Base-by-base conservation (phyloP, 2,113 vertebrate species). In the Nipponia nippon region DNA sequence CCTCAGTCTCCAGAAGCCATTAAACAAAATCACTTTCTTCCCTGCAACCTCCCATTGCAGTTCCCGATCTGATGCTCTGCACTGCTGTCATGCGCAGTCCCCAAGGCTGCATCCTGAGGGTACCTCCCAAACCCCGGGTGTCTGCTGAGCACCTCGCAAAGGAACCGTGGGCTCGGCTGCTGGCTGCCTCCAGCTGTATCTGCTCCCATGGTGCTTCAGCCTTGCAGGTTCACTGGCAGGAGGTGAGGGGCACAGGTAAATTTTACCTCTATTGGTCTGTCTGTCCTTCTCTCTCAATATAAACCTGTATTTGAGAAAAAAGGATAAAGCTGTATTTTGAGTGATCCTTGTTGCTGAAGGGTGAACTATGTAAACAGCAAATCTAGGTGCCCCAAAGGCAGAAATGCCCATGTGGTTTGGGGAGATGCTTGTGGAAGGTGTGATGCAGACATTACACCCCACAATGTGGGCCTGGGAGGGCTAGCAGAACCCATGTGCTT, bases 11-110 rank as follows among this genome's bases (percentile, higher is more conserved):
- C 58, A 95, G 66, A 85, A 94, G 81, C 66, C 38, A 55, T 90
- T 95, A 95, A 77, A 82, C 66, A 85, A 58, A 97, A 94, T 83
- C 65, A n/a, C 40, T 89, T 82, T 85, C 69, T 95, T 89, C 42
- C 46, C 82, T 77, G 19, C 0, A 0, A 91, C 53, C 58, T 93
- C 67, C 67, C 50, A 22, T 66, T 77, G 42, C 81, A 42, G 36
- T 47, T 91, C 46, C 58, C 42, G 50, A 77, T 73, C 91, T 34
- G 79, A 85, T 49, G 75, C 36, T 78, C 75, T 40, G 58, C 44
- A 32, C 32, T 77, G 82, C 50, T 81, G 36, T 69, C 94, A 80
- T 6, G 38, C 0, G 4, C 22, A 87, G 15, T 19, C 38, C 30
- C 14, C 0, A 7, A 49, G 69, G 56, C 89, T 87, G 55, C 56